Evolutionary conservation across 2,888 invertebrate genomes (phyloP), one percentile per base, ranked within the genome.

Genomic region (Orthosia incerta): DNA sequence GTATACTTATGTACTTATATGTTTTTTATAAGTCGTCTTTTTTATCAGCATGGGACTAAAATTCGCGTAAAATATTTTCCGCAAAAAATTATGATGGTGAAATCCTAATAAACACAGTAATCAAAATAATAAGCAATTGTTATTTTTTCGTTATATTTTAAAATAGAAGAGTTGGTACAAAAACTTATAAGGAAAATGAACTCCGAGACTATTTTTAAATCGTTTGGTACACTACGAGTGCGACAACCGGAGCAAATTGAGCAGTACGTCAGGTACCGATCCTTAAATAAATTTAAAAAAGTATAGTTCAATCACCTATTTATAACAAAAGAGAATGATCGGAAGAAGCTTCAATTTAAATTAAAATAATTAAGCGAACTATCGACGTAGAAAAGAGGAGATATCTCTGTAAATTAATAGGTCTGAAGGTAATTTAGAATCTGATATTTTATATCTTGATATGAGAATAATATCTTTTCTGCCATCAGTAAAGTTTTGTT

Each of bases 221-320:
- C 39, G 9, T 39, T 70, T 59, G 9, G 70, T 68, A 61, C 56
- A 46, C 31, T n/a, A 31, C 26, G 71, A 71, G 78, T 60, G 65
- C 74, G 71, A 79, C 61, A 79, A 74, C 80, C 80, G 74, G 60
- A 71, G 61, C 48, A 59, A 78, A 75, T 60, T 57, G 59, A 71
- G 55, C 23, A 31, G 62, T 71, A 53, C 68, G 69, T 62, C 71
- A 68, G 53, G 50, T 64, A 39, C 45, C 26, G 18, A 70, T 59
- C 69, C 56, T 62, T 66, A 71, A 78, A 69, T 65, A 73, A 53
- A 55, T 72, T 26, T 7, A 39, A 64, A 69, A 63, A 66, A 65
- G 76, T 31, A n/a, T 46, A 51, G 77, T 57, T 80, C 68, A 62
- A 48, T 77, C 56, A 69, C 46, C 72, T 72, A 61, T 26, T 4